Percentiles rank a stretch among this genome's conserved stretches.
Conservation (phyloP, 2,888 invertebrate species). For the Drosophila parthenogenetica region DNA sequence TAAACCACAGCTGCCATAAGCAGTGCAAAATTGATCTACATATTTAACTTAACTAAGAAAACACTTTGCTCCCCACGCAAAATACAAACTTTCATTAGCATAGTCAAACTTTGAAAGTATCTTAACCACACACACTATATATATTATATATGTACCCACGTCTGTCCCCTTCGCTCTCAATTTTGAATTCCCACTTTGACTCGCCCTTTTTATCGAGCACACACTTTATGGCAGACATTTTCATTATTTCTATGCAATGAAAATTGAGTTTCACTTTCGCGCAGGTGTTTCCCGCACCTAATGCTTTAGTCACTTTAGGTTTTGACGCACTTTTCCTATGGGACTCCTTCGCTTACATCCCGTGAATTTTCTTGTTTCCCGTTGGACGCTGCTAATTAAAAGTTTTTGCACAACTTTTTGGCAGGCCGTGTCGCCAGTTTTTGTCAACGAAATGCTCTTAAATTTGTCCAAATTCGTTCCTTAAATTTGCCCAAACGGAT, state of each 20-base stretch:
- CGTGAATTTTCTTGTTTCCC: constrained; percentile 15
- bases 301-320: constrained; percentile 6
- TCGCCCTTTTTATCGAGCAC: neutral
- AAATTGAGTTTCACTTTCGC: constrained; percentile 41
- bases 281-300: constrained; percentile 29
- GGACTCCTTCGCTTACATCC: constrained; percentile 14
- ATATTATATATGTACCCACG: no score
- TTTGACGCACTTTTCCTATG: constrained; percentile 23
- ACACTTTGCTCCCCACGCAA: constrained; percentile 15
- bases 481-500: constrained; percentile 35
- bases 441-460: constrained; percentile 42
- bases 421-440: constrained; percentile 29
- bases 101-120: constrained; percentile 41
- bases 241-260: constrained; percentile 52
- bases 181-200: neutral
- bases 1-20: constrained; percentile 6
- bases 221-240: constrained; percentile 34
- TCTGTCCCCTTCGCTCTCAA: neutral
- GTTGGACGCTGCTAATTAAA: constrained; percentile 71
- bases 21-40: constrained; percentile 36
- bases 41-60: constrained; percentile 22
- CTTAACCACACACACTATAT: constrained; percentile 12
- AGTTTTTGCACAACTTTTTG: constrained; percentile 67
- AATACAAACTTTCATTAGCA: constrained; percentile 38
- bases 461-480: constrained; percentile 40